Conservation (phyloP, 1,140 invertebrate species). For the Ruditapes philippinarum region DNA sequence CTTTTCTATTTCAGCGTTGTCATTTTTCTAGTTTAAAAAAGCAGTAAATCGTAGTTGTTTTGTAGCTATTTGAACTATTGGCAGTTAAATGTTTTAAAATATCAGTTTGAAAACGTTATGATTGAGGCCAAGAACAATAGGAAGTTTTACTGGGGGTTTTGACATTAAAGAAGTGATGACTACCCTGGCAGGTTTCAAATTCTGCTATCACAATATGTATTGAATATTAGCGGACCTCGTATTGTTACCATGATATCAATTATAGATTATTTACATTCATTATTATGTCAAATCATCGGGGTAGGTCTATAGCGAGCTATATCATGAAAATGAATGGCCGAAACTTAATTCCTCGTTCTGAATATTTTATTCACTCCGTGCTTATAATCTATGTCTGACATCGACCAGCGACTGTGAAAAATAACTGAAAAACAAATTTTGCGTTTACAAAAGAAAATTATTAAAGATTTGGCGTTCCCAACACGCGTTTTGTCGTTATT, state of each 20-base stretch:
- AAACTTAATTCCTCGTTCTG: neutral
- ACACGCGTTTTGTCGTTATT: conserved; percentile 2
- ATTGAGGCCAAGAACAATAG: neutral
- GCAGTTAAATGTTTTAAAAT: neutral
- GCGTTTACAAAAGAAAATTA: conserved; percentile 26
- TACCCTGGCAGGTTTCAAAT: neutral
- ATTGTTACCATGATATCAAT: conserved; percentile 22
- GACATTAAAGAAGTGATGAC: neutral
- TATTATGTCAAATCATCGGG: conserved; percentile 12
- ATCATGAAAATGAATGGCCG: neutral
- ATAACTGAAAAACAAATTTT: conserved; percentile 23
- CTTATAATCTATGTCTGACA: conserved; percentile 5
- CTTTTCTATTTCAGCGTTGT: no score
- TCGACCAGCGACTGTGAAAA: neutral
- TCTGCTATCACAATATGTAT: neutral
- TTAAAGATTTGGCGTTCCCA: conserved; percentile 37
- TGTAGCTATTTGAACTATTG: neutral
- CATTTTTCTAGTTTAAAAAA: no score
- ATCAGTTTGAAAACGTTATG: neutral
- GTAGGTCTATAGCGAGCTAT: neutral
- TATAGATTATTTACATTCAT: conserved; percentile 28
- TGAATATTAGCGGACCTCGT: neutral
- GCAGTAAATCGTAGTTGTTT: no score
- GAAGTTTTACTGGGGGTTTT: neutral
- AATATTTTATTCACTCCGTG: neutral